Evolutionary conservation across 2,888 invertebrate species (phyloP).

Genomic region (Lysandra bellargus): DNA sequence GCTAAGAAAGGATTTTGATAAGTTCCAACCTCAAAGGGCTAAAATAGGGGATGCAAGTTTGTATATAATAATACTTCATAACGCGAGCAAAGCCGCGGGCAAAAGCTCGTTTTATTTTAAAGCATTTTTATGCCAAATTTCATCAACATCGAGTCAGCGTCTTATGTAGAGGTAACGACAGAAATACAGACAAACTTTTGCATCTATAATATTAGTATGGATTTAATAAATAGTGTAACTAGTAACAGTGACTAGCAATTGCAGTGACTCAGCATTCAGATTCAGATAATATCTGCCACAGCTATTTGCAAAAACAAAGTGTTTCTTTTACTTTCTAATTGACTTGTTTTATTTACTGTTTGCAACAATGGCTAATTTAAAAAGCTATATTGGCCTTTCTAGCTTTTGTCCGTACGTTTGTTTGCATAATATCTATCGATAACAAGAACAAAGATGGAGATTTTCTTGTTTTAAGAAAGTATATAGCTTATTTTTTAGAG

Average conservation of each 20-base stretch:
- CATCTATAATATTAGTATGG: too few relatives aligned
- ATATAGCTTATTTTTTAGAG: neutral
- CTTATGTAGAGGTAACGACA: too few relatives aligned
- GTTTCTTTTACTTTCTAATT: neutral
- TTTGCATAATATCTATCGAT: neutral
- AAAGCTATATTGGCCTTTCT: neutral
- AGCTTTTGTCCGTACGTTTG: neutral
- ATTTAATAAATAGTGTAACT: neutral
- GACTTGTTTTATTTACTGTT: neutral
- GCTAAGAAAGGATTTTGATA: too few relatives aligned
- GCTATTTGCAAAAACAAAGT: neutral
- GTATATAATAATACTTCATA: too few relatives aligned
- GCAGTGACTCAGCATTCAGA: conserved; percentile 35
- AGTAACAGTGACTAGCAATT: neutral
- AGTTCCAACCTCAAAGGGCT: too few relatives aligned
- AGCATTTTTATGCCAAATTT: too few relatives aligned
- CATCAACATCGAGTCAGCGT: too few relatives aligned
- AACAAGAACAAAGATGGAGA: neutral
- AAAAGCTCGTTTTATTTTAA: too few relatives aligned
- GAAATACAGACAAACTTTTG: too few relatives aligned
- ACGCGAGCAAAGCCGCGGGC: too few relatives aligned
- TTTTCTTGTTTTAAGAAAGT: neutral
- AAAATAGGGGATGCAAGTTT: too few relatives aligned
- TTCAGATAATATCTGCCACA: neutral
- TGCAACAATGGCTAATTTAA: neutral